Conservation (phyloP, 2,797 vertebrate species). For the Neopelma chrysocephalum region DNA sequence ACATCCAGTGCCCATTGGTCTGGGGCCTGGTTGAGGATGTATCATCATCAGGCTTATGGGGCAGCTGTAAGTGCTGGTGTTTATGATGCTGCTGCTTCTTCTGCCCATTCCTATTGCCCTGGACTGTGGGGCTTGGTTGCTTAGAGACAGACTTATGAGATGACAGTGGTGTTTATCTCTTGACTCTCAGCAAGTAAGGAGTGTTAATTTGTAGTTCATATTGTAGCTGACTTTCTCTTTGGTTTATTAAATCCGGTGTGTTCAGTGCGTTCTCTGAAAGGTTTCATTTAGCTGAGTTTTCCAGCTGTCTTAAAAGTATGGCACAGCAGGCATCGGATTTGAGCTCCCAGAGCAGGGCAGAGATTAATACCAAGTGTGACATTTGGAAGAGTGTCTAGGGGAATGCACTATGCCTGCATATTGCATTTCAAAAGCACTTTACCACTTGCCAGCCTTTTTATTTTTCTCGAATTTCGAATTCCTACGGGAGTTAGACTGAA, state of each 20-base stretch:
- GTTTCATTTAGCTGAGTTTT: neutral
- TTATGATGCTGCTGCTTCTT: neutral
- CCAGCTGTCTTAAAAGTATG: neutral
- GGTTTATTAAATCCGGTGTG: neutral
- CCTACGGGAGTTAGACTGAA: neutral
- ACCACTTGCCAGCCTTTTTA: neutral
- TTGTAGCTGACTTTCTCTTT: neutral
- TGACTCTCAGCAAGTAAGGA: neutral
- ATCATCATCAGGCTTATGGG: neutral
- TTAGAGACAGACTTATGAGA: neutral
- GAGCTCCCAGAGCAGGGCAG: neutral
- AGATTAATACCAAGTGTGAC: neutral
- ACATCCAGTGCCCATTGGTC: neutral
- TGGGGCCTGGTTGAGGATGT: neutral
- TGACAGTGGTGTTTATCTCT: neutral
- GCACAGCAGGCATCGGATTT: neutral
- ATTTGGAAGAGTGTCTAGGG: constrained; percentile 4
- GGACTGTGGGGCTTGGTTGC: neutral
- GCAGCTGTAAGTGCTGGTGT: neutral
- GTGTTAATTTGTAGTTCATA: neutral
- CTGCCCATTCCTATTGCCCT: neutral
- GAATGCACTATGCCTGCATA: neutral
- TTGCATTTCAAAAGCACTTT: neutral
- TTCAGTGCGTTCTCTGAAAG: neutral
- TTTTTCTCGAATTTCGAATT: neutral